These are phyloP conservation scores for Ephydatia muelleri DNA, from an alignment of 37 sponge, comb jelly and placozoan species.

Conservation along the genomic window DNA sequence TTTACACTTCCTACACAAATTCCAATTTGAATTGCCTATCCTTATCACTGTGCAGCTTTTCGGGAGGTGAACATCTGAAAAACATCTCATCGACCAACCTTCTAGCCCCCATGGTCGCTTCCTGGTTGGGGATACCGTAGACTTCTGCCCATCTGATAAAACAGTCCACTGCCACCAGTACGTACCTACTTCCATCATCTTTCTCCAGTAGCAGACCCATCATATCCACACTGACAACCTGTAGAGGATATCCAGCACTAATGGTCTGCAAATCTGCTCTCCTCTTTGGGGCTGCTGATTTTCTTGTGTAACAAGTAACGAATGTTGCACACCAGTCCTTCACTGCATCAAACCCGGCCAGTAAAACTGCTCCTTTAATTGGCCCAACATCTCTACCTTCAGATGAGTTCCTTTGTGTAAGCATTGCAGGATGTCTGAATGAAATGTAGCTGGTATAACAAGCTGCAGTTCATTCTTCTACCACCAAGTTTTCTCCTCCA, in stretches of 20 bases:
- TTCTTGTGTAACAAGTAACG: neutral
- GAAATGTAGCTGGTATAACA: conserved; percentile 8
- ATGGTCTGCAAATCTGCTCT: neutral
- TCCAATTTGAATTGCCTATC: conserved; percentile 12
- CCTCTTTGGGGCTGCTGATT: conserved; percentile 1
- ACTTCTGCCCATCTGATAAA: conserved; percentile 23
- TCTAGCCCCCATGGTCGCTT: conserved; percentile 9
- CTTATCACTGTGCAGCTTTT: conserved; percentile 27
- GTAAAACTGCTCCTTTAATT: conserved; percentile 23
- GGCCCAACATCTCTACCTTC: conserved; percentile 6
- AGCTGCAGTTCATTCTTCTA: neutral
- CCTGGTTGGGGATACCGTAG: conserved; percentile 9
- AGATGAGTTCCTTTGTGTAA: conserved; percentile 12
- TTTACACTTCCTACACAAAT: neutral
- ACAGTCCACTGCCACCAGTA: conserved; percentile 27
- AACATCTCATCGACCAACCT: conserved; percentile 11
- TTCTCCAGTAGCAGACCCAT: conserved; percentile 18
- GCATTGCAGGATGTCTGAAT: conserved; percentile 4
- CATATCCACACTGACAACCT: conserved; percentile 18
- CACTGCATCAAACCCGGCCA: conserved; percentile 8
- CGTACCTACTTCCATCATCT: neutral
- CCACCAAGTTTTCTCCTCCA: neutral
- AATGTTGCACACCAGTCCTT: conserved; percentile 4
- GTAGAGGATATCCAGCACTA: conserved; percentile 17
- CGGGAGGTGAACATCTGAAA: conserved; percentile 1